Evolutionary conservation across 2,888 invertebrate genomes (phyloP).

Genomic region (Acanthoscelides obtectus): DNA sequence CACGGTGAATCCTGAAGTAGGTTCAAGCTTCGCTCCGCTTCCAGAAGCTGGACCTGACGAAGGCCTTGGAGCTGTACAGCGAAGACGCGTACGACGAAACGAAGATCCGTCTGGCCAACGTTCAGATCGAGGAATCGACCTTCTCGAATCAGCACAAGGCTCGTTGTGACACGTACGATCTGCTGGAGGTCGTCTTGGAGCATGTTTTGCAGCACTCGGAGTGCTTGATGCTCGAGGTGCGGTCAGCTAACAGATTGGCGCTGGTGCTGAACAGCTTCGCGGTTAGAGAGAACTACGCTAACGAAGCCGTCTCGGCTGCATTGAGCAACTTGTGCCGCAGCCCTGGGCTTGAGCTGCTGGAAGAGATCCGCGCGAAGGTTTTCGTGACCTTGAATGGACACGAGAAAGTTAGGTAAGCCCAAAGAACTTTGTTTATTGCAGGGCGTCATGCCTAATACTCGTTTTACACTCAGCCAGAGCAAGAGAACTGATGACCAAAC

Average conservation of each 20-base stretch:
- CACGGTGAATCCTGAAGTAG: too few species aligned
- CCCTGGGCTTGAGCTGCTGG: constrained; percentile 19
- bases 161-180: constrained; percentile 25
- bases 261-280: constrained; percentile 19
- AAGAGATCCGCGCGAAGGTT: constrained; percentile 26
- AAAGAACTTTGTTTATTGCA: too few species aligned
- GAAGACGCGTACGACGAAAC: constrained; percentile 21
- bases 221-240: constrained; percentile 29
- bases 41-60: neutral
- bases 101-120: constrained; percentile 28
- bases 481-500: too few species aligned
- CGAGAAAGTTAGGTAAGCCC: constrained; percentile 13
- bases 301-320: neutral
- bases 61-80: neutral
- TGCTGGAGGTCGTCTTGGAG: constrained; percentile 26
- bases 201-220: constrained; percentile 31
- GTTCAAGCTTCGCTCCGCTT: too few species aligned
- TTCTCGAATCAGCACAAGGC: constrained; percentile 23
- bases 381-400: constrained; percentile 22
- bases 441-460: too few species aligned
- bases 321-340: neutral
- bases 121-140: constrained; percentile 30
- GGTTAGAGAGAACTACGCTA: neutral
- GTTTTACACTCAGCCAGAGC: too few species aligned
- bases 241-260: constrained; percentile 26